These are phyloP conservation scores for Melanotaenia pygmaea DNA, from an alignment of 2,797 vertebrate species.

Conservation along the genomic window DNA sequence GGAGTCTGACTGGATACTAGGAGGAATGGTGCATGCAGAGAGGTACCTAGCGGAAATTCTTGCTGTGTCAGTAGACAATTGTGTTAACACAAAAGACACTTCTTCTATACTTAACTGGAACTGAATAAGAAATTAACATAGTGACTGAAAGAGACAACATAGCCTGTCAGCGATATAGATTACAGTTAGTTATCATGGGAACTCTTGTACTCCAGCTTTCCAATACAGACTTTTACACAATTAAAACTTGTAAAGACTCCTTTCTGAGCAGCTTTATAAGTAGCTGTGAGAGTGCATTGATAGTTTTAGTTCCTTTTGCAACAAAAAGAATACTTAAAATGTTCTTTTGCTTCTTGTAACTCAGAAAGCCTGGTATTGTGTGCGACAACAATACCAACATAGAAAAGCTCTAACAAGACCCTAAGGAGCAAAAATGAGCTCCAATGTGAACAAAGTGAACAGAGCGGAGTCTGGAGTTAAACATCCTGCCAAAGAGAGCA, in stretches of 20 bases:
- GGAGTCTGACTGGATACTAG: not conserved
- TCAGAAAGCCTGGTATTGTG: not conserved
- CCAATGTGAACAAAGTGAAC: not conserved
- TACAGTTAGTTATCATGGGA: not conserved
- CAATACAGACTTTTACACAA: not conserved
- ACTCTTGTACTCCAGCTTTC: not conserved
- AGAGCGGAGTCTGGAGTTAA: not conserved
- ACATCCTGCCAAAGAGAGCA: conserved; percentile 1
- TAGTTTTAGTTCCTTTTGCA: not conserved
- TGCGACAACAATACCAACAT: not conserved
- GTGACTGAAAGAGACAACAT: not conserved
- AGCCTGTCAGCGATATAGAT: not conserved
- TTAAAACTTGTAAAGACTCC: not conserved
- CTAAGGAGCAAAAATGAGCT: not conserved
- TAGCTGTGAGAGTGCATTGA: not conserved
- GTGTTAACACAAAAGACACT: not conserved
- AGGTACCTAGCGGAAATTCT: not conserved
- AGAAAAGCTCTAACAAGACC: not conserved
- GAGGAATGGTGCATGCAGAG: not conserved
- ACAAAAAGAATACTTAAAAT: not conserved
- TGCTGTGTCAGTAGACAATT: not conserved
- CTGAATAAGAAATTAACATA: not conserved
- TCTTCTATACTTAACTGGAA: not conserved
- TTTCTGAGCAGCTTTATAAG: not conserved
- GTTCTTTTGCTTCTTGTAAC: not conserved